Evolutionary conservation across 2,888 invertebrate genomes (phyloP).

Genomic region (Seira musarum): DNA sequence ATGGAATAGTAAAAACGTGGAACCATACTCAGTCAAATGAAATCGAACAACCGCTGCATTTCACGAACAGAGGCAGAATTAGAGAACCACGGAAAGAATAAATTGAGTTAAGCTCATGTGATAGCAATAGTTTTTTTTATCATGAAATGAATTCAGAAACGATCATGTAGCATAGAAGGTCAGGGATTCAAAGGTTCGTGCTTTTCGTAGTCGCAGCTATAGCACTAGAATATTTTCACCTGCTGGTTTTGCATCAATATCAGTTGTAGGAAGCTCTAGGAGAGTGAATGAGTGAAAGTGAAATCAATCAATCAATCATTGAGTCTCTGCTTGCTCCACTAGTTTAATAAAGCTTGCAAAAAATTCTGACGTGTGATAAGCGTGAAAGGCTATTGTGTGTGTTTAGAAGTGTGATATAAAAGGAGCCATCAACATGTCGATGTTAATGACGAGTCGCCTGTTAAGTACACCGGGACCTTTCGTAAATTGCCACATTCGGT

Average conservation of each 20-base stretch:
- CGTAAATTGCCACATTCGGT: slow-evolving; percentile 58
- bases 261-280: not conserved
- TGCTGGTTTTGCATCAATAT: not conserved
- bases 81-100: too few species aligned
- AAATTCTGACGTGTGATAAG: not conserved
- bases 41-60: too few species aligned
- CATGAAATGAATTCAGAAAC: too few species aligned
- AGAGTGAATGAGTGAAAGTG: slow-evolving; percentile 5
- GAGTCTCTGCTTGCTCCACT: too few species aligned
- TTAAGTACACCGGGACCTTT: slow-evolving; percentile 60
- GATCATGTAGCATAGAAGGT: too few species aligned
- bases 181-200: not conserved
- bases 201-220: not conserved
- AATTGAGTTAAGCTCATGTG: too few species aligned
- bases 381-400: not conserved
- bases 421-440: slow-evolving; percentile 46
- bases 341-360: too few species aligned
- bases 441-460: slow-evolving; percentile 54
- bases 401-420: not conserved
- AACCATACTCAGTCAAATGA: too few species aligned
- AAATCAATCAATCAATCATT: not conserved
- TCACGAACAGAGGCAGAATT: too few species aligned
- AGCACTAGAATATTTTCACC: not conserved
- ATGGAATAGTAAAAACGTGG: too few species aligned
- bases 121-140: too few species aligned